Percentiles rank a stretch among this genome's conserved stretches.
These are phyloP conservation scores for Sardina pilchardus DNA, from an alignment of 2,113 vertebrate species.

Conservation along the genomic window DNA sequence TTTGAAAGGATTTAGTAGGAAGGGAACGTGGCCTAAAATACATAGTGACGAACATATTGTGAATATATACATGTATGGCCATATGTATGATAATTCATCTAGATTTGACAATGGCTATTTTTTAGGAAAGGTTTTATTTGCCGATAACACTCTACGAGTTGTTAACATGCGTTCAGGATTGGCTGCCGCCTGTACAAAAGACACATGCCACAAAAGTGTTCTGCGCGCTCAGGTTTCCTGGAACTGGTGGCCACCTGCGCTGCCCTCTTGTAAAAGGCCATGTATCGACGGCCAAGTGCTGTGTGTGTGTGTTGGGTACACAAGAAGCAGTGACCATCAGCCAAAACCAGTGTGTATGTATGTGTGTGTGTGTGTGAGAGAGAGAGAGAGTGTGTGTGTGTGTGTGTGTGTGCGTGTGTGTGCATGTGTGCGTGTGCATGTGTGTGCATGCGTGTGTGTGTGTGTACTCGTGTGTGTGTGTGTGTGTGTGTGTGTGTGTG, in stretches of 20 bases:
- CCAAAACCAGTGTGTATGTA: neutral
- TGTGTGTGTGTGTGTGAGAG: neutral
- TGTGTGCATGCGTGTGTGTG: constrained; percentile 18
- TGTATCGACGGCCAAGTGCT: neutral
- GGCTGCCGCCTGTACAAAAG: too few relatives aligned
- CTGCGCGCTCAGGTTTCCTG: neutral
- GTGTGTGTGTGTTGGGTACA: neutral
- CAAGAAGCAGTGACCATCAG: neutral
- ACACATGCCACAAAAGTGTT: neutral
- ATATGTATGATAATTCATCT: too few relatives aligned
- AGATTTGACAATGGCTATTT: too few relatives aligned
- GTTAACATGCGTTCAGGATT: too few relatives aligned
- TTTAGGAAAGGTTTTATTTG: too few relatives aligned
- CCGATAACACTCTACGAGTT: too few relatives aligned
- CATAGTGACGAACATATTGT: constrained; percentile 18
- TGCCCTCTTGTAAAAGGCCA: constrained; percentile 7
- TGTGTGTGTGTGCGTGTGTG: neutral
- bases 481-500: neutral
- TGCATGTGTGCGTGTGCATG: neutral
- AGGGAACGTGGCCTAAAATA: neutral
- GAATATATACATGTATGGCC: neutral
- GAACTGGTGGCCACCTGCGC: neutral
- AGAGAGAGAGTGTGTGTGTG: neutral
- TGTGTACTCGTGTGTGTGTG: neutral
- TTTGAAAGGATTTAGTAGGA: neutral